These are phyloP conservation scores for Calameuta pallipes DNA, from an alignment of 2,888 invertebrate genomes.

Conservation along the genomic window DNA sequence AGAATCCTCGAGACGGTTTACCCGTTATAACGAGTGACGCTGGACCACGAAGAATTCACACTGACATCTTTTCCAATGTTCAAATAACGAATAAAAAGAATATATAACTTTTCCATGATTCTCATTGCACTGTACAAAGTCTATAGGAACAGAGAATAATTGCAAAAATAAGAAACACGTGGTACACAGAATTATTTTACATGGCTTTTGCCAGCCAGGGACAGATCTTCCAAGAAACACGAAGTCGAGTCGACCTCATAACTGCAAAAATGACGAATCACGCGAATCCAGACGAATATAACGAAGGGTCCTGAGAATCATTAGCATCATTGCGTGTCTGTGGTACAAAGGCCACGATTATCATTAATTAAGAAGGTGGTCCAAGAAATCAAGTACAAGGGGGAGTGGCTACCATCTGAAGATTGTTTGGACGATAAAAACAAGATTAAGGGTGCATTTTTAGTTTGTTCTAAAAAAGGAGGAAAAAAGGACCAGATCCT, in stretches of 20 bases:
- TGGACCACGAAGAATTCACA: background rate
- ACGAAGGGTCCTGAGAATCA: background rate
- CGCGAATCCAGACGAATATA: background rate
- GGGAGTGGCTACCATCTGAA: background rate
- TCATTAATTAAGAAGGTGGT: background rate
- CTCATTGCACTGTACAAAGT: background rate
- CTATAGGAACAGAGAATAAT: background rate
- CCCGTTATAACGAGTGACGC: background rate
- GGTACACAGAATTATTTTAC: background rate
- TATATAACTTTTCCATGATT: background rate
- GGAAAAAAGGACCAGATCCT: background rate
- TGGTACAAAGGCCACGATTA: background rate
- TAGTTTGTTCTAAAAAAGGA: background rate
- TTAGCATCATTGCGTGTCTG: background rate
- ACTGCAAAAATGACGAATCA: background rate
- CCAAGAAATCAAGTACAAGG: background rate
- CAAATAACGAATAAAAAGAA: background rate
- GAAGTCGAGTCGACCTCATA: background rate
- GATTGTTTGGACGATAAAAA: background rate
- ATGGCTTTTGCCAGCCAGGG: background rate
- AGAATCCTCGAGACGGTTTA: background rate
- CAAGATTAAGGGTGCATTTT: background rate
- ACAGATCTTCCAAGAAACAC: background rate
- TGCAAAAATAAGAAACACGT: background rate
- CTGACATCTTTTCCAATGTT: background rate